Evolutionary conservation across 1,140 invertebrate genomes (phyloP), one percentile per base, ranked within the genome.

Genomic region (Drosophila sturtevanti): DNA sequence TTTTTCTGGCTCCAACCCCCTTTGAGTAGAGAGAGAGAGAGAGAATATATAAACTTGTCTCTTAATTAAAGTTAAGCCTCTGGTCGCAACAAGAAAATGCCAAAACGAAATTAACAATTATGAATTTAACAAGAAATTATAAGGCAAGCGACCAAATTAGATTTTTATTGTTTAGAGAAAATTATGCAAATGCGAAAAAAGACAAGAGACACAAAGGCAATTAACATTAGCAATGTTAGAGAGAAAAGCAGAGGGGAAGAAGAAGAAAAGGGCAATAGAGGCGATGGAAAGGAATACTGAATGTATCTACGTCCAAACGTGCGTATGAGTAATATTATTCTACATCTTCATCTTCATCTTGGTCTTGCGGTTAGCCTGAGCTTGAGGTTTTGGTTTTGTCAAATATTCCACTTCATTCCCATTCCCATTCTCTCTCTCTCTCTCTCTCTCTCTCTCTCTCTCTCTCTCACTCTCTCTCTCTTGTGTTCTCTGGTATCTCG

Each of bases 51-150:
- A 56, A 56, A 84, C 85, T 89, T 91, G 77, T 72, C 74, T 73
- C 70, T 79, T 91, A 91, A 91, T 91, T 91, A 91, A 87, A 91
- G 90, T 91, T 91, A 91, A 91, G 90, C 89, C 86, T 65, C 52
- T 48, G 41, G 41, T 48, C 52, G 24, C 72, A 78, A 68, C 69
- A 79, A 73, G 62, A 72, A 66, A 61, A 63, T 62, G 59, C 74
- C 71, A 81, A 68, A 86, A 80, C 70, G 71, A 90, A 78, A 89
- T 79, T 90, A 89, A 86, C 86, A 91, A 89, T 89, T 91, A 86
- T 89, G 86, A 86, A 67, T 87, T 84, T 91, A 91, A 91, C 90
- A 91, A 90, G 89, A 91, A 91, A 79, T 91, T 91, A 91, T 89
- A 85, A 70, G 79, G 65, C 16, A 48, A 21, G 12, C 37, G 66